Base-by-base conservation (phyloP, 2,113 vertebrate species). In the Onychostoma macrolepis region DNA sequence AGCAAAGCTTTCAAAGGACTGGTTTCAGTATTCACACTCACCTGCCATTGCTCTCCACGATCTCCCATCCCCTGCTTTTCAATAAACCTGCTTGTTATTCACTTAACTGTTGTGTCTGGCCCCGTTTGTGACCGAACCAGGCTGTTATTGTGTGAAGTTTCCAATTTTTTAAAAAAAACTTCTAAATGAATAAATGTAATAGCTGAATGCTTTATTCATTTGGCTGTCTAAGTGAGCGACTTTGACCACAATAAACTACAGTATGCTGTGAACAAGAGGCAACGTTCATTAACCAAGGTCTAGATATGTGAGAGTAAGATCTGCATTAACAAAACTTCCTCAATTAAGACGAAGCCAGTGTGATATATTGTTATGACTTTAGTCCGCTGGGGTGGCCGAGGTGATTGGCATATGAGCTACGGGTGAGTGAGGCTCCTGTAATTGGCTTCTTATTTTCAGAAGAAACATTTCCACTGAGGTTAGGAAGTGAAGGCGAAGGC, bases 371-470 rank as follows among this genome's bases (percentile, higher is more conserved):
- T 80, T 38, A 43, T 61, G 38, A 80, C 67, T 48, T 36, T 71
- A 50, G 77, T 11, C 10, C 50, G 11, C 48, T 19, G 26, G 76
- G 28, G 63, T 80, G 75, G 41, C 13, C 69, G 30, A 50, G 69
- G 13, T 86, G 77, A 86, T 56, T 78, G 85, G 30, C 77, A 80
- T 81, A 7, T 75, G 56, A 63, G 69, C n/a, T 61, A 63, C 33
- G 11, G n/a, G 50, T 11, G 21, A 71, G 63, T 43, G 48, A 61
- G 53, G 12, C 48, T 81, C 17, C 19, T 75, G 67, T 74, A 75
- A 86, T 48, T 58, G n/a, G 21, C 26, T 74, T 41, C 48, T 43
- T n/a, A 74, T 82, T 75, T 80, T 74, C n/a, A 82, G n/a, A 63
- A 86, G 26, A 61, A 61, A 72, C 61, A 80, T 86, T 79, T 80